Percentiles rank a stretch among this genome's conserved stretches.
phyloP scores from a whole-genome alignment of 2,888 invertebrate genomes.

The Sclerodermus sp. region DNA sequence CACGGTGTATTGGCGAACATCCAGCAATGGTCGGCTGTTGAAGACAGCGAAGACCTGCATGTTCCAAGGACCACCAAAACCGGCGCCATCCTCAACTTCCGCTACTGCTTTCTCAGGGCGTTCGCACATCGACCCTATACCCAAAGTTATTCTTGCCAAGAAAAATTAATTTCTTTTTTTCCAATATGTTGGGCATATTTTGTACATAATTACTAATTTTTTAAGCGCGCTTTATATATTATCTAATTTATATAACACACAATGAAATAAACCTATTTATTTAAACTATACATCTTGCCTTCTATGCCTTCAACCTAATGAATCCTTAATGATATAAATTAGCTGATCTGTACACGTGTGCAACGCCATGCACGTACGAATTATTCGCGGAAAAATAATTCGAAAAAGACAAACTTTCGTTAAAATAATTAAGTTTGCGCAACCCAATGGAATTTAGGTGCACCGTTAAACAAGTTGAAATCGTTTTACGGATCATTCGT shows the following conservation, averaged over 20 bases:
- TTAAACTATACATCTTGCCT: conserved; percentile 2
- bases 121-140: conserved; percentile 33
- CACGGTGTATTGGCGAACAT: conserved; percentile 74
- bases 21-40: conserved; percentile 39
- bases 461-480: no score
- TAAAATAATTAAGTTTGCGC: no score
- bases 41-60: conserved; percentile 48
- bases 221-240: conserved; percentile 14
- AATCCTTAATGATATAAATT: no score
- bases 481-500: no score
- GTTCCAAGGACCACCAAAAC: conserved; percentile 48
- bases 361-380: no score
- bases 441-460: no score
- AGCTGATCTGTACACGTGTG: no score
- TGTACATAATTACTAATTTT: conserved; percentile 32
- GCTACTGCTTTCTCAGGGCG: conserved; percentile 29
- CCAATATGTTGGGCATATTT: neutral
- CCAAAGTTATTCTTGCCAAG: conserved; percentile 26
- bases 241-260: conserved; percentile 17
- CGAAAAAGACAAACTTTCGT: no score
- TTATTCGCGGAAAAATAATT: no score
- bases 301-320: no score
- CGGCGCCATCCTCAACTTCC: conserved; percentile 45
- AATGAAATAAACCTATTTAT: conserved; percentile 38
- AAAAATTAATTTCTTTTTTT: conserved; percentile 10